Base-by-base conservation (phyloP, 1,140 invertebrate genomes). In the Diuraphis noxia region DNA sequence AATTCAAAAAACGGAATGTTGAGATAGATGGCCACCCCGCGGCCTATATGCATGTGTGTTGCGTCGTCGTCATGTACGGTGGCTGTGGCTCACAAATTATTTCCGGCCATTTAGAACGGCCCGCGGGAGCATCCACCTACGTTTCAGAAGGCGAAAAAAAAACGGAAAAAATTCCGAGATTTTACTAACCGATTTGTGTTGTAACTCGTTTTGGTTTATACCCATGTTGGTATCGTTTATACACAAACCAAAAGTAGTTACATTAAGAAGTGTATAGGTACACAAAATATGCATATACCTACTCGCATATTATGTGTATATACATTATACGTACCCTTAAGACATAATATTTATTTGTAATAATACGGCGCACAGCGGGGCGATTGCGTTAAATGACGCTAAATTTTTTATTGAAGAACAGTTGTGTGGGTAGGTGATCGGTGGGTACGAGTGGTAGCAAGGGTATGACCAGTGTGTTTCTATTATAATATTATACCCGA, bases 41-140 rank as follows among this genome's bases (percentile, higher is more conserved):
- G 86, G 49, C 86, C 13, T 36, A 36, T 36, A 36, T 52, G 21
- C 19, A 23, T n/a, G 82, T 52, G 34, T 17, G 82, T 46, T 4
- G 34, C 25, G 46, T 36, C 79, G 38, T 23, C 8, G 43, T 23
- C 8, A 34, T 40, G 19, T 52, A 56, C 52, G 19, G 86, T 40
- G 86, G 86, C 86, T 49, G 86, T 56, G 25, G 36, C 86, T 63
- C 86, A 52, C 46, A 63, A 52, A 88, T 88, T 88, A 88, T 88
- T 88, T 88, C 86, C 85, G 85, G 85, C 85, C 46, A 52, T 86
- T 52, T 52, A 86, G 21, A 52, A 86, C 34, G 6, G 46, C 85
- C 85, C 85, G 85, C n/a, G 40, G 85, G 85, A 86, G n/a, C 56
- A 72, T 63, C 36, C 86, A 40, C 49, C 86, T 63, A 56, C 86